Conservation (phyloP, 2,113 vertebrate genomes). For the Helogale parvula region DNA sequence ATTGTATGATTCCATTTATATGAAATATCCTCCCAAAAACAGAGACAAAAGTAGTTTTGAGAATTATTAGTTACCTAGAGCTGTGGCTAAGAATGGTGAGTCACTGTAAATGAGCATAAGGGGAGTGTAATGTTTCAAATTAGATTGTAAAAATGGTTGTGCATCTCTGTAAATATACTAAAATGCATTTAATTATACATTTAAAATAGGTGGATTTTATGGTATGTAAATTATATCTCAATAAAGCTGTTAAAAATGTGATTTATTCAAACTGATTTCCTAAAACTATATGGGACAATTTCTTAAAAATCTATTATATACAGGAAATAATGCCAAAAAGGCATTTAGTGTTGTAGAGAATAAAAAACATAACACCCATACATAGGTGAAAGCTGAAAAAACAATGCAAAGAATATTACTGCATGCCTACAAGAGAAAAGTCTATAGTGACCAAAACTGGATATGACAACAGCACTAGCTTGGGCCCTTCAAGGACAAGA, state of each 20-base stretch:
- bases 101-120: background rate
- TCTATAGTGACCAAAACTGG: background rate
- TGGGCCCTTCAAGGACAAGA: background rate
- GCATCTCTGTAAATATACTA: background rate
- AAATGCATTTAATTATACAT: background rate
- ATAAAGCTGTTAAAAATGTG: conserved; percentile 22
- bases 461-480: background rate
- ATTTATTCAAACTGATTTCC: background rate
- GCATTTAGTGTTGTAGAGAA: background rate
- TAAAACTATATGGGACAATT: background rate
- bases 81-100: background rate
- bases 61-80: background rate
- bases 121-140: background rate
- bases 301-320: background rate
- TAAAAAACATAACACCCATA: background rate
- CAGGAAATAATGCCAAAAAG: background rate
- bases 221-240: background rate
- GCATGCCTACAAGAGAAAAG: background rate
- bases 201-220: background rate
- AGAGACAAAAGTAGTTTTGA: background rate
- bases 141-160: background rate
- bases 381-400: background rate
- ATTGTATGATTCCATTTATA: background rate
- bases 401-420: background rate
- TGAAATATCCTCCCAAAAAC: background rate